Evolutionary conservation across 1,140 invertebrate species (phyloP).

Genomic region (Amyelois transitella): DNA sequence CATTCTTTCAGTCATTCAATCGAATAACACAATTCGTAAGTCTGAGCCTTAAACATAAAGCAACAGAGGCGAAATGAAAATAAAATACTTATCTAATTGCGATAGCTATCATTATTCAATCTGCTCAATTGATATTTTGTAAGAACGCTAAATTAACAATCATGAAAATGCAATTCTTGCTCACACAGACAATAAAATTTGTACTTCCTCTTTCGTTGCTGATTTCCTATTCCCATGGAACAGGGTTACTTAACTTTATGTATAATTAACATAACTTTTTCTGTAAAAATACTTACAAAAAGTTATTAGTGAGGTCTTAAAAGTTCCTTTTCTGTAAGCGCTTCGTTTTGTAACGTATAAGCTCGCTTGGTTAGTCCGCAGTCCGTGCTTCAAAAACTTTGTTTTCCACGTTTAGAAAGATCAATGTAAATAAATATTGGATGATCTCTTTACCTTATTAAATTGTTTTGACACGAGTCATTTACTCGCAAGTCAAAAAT

Average conservation of each 20-base stretch:
- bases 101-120: neutral
- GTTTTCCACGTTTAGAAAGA: too few species aligned
- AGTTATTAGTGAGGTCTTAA: too few species aligned
- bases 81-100: neutral
- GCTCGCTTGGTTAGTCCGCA: too few species aligned
- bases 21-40: neutral
- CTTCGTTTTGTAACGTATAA: too few species aligned
- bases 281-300: too few species aligned
- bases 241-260: neutral
- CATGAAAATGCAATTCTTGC: neutral
- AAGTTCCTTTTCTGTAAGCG: too few species aligned
- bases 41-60: neutral
- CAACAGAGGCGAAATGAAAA: neutral
- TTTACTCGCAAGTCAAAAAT: too few species aligned
- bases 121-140: neutral
- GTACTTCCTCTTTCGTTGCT: neutral
- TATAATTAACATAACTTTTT: too few species aligned
- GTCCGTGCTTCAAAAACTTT: too few species aligned
- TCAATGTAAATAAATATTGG: too few species aligned
- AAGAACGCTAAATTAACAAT: neutral
- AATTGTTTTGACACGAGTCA: too few species aligned
- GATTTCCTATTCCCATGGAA: neutral
- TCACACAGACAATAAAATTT: neutral
- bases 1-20: slow-evolving; percentile 27
- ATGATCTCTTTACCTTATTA: too few species aligned